A percentile compares a stretch with the other conserved stretches of the same genome.
These are phyloP conservation scores for Chelidonichthys spinosus DNA, from an alignment of 2,797 vertebrate genomes.

Conservation along the genomic window DNA sequence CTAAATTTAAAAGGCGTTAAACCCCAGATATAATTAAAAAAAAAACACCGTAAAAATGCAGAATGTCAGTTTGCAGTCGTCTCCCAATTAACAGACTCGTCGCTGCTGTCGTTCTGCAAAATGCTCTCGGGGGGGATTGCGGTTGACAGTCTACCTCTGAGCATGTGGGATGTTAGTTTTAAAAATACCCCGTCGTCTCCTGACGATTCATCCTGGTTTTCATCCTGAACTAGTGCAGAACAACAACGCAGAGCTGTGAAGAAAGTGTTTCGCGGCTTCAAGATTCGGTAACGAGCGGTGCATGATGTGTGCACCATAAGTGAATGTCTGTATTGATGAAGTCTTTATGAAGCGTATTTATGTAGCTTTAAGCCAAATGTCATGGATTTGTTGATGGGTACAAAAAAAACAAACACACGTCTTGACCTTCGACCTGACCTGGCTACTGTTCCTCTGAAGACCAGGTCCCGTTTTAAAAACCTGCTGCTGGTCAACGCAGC, in stretches of 20 bases:
- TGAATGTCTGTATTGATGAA: slow-evolving; percentile 57
- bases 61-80: slow-evolving; percentile 18
- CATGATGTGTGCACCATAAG: slow-evolving; percentile 46
- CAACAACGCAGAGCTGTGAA: slow-evolving; percentile 62
- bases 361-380: slow-evolving; percentile 68
- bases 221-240: not conserved
- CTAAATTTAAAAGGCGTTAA: not conserved
- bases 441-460: slow-evolving; percentile 42
- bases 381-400: slow-evolving; percentile 54
- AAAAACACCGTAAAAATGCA: slow-evolving; percentile 21
- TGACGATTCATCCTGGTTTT: slow-evolving; percentile 10
- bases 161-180: slow-evolving; percentile 10
- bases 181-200: not conserved
- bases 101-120: slow-evolving; percentile 19
- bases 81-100: not conserved
- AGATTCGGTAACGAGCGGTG: slow-evolving; percentile 30
- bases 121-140: slow-evolving; percentile 13
- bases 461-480: slow-evolving; percentile 55
- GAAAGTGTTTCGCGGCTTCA: slow-evolving; percentile 15
- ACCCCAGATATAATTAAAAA: slow-evolving; percentile 21
- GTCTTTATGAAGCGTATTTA: slow-evolving; percentile 45
- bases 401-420: slow-evolving; percentile 22
- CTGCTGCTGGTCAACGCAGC: slow-evolving; percentile 75
- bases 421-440: slow-evolving; percentile 1
- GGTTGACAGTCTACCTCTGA: slow-evolving; percentile 8